phyloP scores from a whole-genome alignment of 2,888 invertebrate species.

The Trissoscelio sp. region DNA sequence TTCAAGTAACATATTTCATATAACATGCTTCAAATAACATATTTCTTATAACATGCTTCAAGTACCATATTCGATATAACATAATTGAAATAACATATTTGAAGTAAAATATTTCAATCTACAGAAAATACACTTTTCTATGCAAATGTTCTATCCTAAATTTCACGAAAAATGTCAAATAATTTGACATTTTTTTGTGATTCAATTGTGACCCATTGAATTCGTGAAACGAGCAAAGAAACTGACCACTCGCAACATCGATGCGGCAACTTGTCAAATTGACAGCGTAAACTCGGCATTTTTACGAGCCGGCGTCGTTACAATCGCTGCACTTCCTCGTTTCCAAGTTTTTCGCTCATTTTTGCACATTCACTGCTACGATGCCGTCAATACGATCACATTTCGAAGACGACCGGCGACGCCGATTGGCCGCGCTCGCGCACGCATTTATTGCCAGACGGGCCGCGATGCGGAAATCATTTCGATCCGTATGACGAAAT shows the following conservation, averaged over 20 bases:
- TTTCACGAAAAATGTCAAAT: too few species aligned
- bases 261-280: constrained; percentile 17
- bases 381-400: constrained; percentile 32
- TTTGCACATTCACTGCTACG: constrained; percentile 44
- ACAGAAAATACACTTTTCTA: too few species aligned
- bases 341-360: constrained; percentile 30
- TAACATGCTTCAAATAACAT: too few species aligned
- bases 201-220: too few species aligned
- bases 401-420: constrained; percentile 27
- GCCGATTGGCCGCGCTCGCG: constrained; percentile 26
- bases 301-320: constrained; percentile 28
- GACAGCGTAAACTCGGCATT: constrained; percentile 20
- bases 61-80: too few species aligned
- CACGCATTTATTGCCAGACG: constrained; percentile 37
- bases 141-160: too few species aligned
- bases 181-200: too few species aligned
- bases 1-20: too few species aligned
- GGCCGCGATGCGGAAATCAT: constrained; percentile 59
- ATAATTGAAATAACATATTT: too few species aligned
- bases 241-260: constrained; percentile 3
- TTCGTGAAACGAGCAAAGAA: too few species aligned
- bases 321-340: constrained; percentile 46
- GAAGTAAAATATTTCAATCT: too few species aligned
- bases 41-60: too few species aligned
- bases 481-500: constrained; percentile 58